Evolutionary conservation across 1,140 invertebrate species (phyloP), one percentile per base, ranked within the genome.

Genomic region (Capitella teleta): DNA sequence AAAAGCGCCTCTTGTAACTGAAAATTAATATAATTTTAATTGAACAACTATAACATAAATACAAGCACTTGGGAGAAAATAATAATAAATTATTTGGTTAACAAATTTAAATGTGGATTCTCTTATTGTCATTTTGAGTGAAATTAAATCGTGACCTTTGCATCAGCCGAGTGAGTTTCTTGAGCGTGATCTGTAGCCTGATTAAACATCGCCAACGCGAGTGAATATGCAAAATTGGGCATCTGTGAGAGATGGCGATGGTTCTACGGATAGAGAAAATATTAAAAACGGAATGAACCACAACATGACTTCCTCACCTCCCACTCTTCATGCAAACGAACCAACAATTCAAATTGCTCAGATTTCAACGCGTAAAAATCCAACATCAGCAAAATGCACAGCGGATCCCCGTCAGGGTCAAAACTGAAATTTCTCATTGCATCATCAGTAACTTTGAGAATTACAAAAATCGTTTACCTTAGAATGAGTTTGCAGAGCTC

Each of bases 201-300:
- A 61, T 82, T 74, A 74, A 82, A 85, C 65, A 84, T 73, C 28
- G 88, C 85, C 40, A 93, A 63, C 0, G 89, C 83, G 44, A 85
- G 72, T 2, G 87, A 91, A 62, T 82, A 92, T 0, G 85, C 81
- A 76, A 92, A 85, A 62, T 93, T 94, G 43, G 88, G 89, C 30
- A 94, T 68, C 62, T 87, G 84, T 19, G 77, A 78, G 3, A 89
- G 72, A 73, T 89, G 86, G 47, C 81, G 78, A 3, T 10, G 67
- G 58, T 61, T 84, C 80, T 79, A 80, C 83, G 56, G 80, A 32
- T 24, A 47, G n/a, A 18, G n/a, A 38, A 53, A 28, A 18, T 28
- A 42, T 34, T 30, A 28, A 41, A 42, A 26, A 28, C 41, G 23
- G 18, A 1, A 45, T 48, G 3, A 14, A 10, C 44, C 5, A 32